Conservation (phyloP, 2,113 vertebrate species). For the Suncus etruscus region DNA sequence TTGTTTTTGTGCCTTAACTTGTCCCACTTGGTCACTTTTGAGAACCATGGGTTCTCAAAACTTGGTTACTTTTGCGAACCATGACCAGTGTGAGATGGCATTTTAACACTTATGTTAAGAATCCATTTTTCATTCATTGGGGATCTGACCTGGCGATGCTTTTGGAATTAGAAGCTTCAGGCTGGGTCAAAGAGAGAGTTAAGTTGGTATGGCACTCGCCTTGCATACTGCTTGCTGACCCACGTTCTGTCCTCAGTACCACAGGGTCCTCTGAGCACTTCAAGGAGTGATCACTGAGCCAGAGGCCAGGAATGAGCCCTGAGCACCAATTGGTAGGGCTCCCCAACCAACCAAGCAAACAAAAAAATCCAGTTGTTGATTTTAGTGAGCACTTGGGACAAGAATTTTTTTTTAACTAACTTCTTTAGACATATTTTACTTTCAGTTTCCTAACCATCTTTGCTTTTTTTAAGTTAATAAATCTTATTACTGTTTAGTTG, state of each 20-base stretch:
- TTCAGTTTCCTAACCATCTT: constrained; percentile 36
- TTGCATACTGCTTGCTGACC: no score
- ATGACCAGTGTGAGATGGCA: neutral
- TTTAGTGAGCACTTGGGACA: constrained; percentile 22
- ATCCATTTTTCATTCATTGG: constrained; percentile 37
- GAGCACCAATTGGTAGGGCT: no score
- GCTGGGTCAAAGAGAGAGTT: no score
- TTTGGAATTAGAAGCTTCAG: constrained; percentile 40
- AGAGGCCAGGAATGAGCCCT: no score
- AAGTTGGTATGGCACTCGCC: no score
- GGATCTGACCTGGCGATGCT: constrained; percentile 43
- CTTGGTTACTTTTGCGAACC: constrained; percentile 47
- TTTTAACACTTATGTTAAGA: constrained; percentile 22
- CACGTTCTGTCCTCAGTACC: no score
- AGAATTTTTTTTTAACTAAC: constrained; percentile 45
- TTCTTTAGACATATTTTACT: constrained; percentile 13
- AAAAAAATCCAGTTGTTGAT: neutral
- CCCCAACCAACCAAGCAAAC: no score
- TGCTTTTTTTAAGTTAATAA: neutral
- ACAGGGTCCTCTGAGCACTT: no score
- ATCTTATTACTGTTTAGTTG: constrained; percentile 22
- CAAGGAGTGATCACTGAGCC: no score
- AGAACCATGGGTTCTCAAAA: constrained; percentile 42
- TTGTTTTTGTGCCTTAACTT: constrained; percentile 40
- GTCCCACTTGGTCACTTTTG: constrained; percentile 37